A percentile compares a stretch with the other conserved stretches of the same genome.
Evolutionary conservation across 2,797 vertebrate genomes (phyloP).

Genomic region (Pristis pectinata): DNA sequence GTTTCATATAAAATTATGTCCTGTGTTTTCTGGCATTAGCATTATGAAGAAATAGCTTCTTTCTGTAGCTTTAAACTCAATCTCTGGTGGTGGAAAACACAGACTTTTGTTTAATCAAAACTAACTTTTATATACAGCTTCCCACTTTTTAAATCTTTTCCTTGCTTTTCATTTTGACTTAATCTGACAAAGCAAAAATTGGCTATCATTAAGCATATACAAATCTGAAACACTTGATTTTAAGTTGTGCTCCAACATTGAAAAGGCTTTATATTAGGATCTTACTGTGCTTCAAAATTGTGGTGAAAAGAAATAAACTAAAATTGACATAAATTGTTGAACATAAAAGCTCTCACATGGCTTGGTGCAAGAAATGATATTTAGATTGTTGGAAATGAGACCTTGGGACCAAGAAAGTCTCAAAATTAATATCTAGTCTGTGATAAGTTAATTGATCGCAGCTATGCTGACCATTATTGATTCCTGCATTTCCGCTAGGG

Average conservation of each 20-base stretch:
- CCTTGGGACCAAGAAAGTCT: not conserved
- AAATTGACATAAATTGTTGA: not conserved
- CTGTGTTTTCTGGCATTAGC: not conserved
- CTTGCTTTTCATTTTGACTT: not conserved
- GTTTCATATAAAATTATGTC: not conserved
- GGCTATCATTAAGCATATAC: not conserved
- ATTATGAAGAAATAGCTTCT: not conserved
- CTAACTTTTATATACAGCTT: not conserved
- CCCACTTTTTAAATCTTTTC: not conserved
- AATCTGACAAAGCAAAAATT: not conserved
- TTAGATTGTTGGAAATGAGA: not conserved
- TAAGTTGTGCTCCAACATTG: not conserved
- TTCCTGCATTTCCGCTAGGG: not conserved
- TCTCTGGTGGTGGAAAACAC: not conserved
- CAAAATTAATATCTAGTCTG: not conserved
- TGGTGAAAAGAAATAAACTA: not conserved
- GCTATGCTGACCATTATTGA: not conserved
- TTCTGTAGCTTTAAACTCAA: not conserved
- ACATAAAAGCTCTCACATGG: not conserved
- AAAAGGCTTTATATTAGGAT: not conserved
- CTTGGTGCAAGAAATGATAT: not conserved
- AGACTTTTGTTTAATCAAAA: not conserved
- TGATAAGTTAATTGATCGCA: not conserved
- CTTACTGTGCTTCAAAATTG: not conserved
- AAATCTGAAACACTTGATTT: not conserved